Conservation (phyloP, 2,113 vertebrate species). For the Platycercus adscitus region DNA sequence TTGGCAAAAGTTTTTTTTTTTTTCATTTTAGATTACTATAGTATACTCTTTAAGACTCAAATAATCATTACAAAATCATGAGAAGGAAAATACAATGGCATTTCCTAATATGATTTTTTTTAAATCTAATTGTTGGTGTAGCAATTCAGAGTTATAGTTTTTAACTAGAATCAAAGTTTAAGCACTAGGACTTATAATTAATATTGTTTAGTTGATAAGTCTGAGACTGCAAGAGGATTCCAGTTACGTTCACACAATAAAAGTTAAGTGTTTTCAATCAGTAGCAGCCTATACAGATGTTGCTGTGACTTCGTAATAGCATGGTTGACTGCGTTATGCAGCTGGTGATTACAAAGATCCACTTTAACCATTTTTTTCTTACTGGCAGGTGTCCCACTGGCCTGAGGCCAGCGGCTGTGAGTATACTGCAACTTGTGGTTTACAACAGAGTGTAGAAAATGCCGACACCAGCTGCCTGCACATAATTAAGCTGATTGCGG, state of each 20-base stretch:
- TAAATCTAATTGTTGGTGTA: not conserved
- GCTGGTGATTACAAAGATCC: conserved; percentile 68
- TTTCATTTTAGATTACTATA: not conserved
- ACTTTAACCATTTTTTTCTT: conserved; percentile 73
- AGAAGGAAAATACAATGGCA: not conserved
- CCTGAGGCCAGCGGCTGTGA: conserved; percentile 68
- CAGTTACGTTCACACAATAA: not conserved
- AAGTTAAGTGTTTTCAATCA: not conserved
- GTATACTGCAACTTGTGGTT: conserved; percentile 65
- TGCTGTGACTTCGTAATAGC: conserved; percentile 39
- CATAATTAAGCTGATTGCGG: conserved; percentile 74
- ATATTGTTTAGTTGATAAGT: not conserved
- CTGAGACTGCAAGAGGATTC: not conserved
- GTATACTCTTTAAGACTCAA: not conserved
- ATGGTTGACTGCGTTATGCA: conserved; percentile 66
- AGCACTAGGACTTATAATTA: not conserved
- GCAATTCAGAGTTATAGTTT: not conserved
- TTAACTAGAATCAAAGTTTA: not conserved
- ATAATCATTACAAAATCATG: not conserved
- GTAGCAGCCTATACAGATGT: conserved; percentile 29
- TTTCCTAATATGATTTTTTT: not conserved
- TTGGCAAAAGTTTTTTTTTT: not conserved
- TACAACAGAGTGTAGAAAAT: conserved; percentile 73
- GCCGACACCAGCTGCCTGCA: conserved; percentile 71
- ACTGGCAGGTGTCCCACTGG: conserved; percentile 77